phyloP scores from a whole-genome alignment of 2,113 vertebrate genomes.

The Rhineura floridana region DNA sequence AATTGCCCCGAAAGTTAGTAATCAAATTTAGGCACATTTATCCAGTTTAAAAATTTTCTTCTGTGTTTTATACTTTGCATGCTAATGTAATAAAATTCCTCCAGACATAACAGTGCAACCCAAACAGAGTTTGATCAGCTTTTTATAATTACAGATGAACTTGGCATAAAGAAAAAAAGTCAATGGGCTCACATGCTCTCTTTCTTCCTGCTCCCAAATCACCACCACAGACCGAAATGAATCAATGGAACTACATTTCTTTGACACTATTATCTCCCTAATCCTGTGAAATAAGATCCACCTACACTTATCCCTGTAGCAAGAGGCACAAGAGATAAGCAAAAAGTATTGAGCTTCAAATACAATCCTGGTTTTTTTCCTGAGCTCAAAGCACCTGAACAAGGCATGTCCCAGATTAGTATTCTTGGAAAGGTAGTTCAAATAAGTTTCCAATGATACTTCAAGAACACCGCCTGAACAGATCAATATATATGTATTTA shows the following conservation, averaged over 20 bases:
- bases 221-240: neutral
- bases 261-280: neutral
- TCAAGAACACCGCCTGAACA: slow-evolving; percentile 51
- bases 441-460: slow-evolving; percentile 39
- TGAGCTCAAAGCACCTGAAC: neutral
- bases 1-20: neutral
- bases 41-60: neutral
- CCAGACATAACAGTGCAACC: neutral
- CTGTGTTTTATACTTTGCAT: neutral
- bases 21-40: neutral
- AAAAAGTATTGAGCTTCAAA: neutral
- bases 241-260: neutral
- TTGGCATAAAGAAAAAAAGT: neutral
- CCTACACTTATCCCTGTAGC: neutral
- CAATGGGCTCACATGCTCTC: neutral
- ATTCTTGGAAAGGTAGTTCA: slow-evolving; percentile 13
- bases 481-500: slow-evolving; percentile 61
- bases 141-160: neutral
- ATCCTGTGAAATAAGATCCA: neutral
- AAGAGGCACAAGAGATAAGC: neutral
- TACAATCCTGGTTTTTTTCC: neutral
- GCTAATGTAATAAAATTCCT: neutral
- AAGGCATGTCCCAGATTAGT: neutral
- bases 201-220: neutral
- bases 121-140: neutral